Evolutionary conservation across 1,140 invertebrate genomes (phyloP).

Genomic region (Drosophila tristis): DNA sequence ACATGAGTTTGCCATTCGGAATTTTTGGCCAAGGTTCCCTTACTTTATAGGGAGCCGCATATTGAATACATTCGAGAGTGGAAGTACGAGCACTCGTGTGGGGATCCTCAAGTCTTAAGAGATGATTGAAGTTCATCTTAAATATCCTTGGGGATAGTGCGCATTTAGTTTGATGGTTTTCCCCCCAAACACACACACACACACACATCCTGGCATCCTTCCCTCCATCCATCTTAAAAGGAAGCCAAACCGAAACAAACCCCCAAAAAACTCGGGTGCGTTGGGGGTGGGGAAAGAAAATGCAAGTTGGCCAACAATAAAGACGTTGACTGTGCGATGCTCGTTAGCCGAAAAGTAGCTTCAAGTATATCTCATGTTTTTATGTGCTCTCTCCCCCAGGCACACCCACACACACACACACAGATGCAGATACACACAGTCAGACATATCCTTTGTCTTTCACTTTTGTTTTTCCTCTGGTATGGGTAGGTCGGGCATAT

Average conservation of each 20-base stretch:
- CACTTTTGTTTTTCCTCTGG: constrained; percentile 18
- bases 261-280: not conserved
- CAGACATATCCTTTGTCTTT: constrained; percentile 41
- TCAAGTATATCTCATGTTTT: constrained; percentile 64
- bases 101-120: too few relatives aligned
- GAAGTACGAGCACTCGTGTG: not conserved
- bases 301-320: constrained; percentile 66
- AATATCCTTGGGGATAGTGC: too few relatives aligned
- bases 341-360: constrained; percentile 76
- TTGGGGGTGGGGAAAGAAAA: constrained; percentile 4
- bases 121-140: too few relatives aligned
- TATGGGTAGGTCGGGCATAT: constrained; percentile 47
- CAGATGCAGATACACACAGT: constrained; percentile 5
- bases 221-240: not conserved
- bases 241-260: not conserved
- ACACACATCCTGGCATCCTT: too few relatives aligned
- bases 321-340: constrained; percentile 67
- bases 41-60: constrained; percentile 74
- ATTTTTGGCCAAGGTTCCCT: constrained; percentile 72
- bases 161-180: too few relatives aligned
- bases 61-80: constrained; percentile 38
- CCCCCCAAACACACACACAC: too few relatives aligned
- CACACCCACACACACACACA: constrained; percentile 11
- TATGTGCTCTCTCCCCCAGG: constrained; percentile 27
- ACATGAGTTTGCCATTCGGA: constrained; percentile 45